Percentiles rank a stretch among this genome's conserved stretches.
phyloP scores from a whole-genome alignment of 2,113 vertebrate genomes.

The Nymphicus hollandicus region DNA sequence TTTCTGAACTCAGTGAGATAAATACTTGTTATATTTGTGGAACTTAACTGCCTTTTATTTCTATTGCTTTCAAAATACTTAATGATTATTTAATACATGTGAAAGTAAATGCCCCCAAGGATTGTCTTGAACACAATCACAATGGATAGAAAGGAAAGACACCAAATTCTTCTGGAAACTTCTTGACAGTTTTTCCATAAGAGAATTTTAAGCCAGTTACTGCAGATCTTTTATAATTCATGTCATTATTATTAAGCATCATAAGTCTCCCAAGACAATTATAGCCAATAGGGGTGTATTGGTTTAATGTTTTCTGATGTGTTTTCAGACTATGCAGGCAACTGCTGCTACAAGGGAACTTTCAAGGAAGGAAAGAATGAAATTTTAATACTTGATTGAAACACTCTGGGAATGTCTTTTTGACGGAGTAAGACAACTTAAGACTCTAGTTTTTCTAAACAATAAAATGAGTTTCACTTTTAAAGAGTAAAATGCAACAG shows the following conservation, averaged over 20 bases:
- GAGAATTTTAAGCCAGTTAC: conserved; percentile 20
- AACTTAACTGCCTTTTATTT: conserved; percentile 56
- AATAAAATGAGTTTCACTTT: conserved; percentile 32
- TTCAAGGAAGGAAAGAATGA: conserved; percentile 19
- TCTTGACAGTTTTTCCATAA: conserved; percentile 33
- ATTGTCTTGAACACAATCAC: conserved; percentile 5
- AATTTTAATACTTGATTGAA: conserved; percentile 33
- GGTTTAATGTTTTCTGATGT: conserved; percentile 13
- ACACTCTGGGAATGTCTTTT: conserved; percentile 6
- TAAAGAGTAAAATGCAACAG: conserved; percentile 10
- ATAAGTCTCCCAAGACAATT: neutral
- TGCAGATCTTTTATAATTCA: neutral
- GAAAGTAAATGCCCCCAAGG: conserved; percentile 44
- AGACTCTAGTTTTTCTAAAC: conserved; percentile 29
- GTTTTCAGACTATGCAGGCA: conserved; percentile 40
- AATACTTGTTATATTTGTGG: conserved; percentile 55
- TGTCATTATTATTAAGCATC: conserved; percentile 4
- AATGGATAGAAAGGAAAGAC: conserved; percentile 26
- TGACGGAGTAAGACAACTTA: conserved; percentile 27
- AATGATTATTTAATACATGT: conserved; percentile 35
- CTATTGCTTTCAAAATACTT: conserved; percentile 40
- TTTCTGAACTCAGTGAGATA: conserved; percentile 42
- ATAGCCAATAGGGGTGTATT: neutral
- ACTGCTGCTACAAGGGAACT: neutral
- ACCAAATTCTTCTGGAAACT: conserved; percentile 45